Conservation (phyloP, 2,888 invertebrate genomes). For the Apoda limacodes region DNA sequence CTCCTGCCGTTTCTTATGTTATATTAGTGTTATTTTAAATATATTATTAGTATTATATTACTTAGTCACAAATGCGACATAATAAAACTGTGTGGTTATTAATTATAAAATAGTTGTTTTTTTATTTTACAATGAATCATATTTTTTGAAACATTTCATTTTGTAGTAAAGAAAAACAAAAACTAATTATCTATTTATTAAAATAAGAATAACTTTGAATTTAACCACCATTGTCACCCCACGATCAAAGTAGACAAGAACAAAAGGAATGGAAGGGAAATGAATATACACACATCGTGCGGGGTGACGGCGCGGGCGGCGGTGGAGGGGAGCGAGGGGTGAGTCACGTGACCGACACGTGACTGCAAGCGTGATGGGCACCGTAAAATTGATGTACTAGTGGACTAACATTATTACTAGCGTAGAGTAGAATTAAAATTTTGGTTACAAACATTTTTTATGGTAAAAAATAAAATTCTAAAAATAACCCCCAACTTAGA, state of each 20-base stretch:
- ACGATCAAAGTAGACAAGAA: slow-evolving; percentile 14
- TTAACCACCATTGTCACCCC: slow-evolving; percentile 13
- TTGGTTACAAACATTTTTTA: too few species aligned
- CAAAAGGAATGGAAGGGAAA: neutral
- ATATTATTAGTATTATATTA: too few species aligned
- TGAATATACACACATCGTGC: slow-evolving; percentile 19
- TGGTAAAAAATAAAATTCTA: too few species aligned
- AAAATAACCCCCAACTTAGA: too few species aligned
- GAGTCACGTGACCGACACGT: slow-evolving; percentile 49
- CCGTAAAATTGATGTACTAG: slow-evolving; percentile 51
- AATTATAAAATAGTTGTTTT: too few species aligned
- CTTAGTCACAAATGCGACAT: too few species aligned
- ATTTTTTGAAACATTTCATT: too few species aligned
- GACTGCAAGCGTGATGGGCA: slow-evolving; percentile 40
- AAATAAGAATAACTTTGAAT: slow-evolving; percentile 4
- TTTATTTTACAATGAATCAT: too few species aligned
- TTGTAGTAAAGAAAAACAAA: slow-evolving; percentile 1
- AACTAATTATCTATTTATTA: slow-evolving; percentile 1
- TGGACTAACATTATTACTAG: slow-evolving; percentile 19
- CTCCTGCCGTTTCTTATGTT: too few species aligned
- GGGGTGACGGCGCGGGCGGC: slow-evolving; percentile 17
- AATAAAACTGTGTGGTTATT: too few species aligned
- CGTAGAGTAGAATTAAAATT: too few species aligned
- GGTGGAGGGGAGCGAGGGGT: slow-evolving; percentile 25
- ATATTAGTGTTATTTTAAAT: too few species aligned